phyloP scores from a whole-genome alignment of 2,888 invertebrate genomes.

The Trichogramma dendrolimi region DNA sequence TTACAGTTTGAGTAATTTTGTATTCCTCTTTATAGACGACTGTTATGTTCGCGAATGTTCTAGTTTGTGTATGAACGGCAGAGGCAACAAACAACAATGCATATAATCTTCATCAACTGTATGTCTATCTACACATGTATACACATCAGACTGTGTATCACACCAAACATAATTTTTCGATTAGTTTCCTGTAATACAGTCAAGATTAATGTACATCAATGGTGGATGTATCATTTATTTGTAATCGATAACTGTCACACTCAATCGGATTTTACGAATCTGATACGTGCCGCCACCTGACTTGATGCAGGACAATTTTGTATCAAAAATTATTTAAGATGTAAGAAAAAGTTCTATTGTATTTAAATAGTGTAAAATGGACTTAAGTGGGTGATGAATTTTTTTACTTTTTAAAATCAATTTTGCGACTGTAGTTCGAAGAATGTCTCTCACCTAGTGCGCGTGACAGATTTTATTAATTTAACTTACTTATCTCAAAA shows the following conservation, averaged over 20 bases:
- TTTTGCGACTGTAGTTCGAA: conserved; percentile 51
- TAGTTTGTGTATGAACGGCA: conserved; percentile 18
- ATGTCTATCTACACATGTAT: conserved; percentile 19
- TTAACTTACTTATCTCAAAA: conserved; percentile 25
- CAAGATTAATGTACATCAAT: conserved; percentile 21
- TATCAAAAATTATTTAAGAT: conserved; percentile 51
- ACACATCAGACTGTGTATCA: conserved; percentile 4
- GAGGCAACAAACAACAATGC: conserved; percentile 24
- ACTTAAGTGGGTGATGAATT: conserved; percentile 50
- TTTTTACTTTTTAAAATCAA: conserved; percentile 49
- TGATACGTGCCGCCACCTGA: conserved; percentile 48
- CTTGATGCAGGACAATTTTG: conserved; percentile 49
- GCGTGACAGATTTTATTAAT: conserved; percentile 48
- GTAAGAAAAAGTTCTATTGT: conserved; percentile 51
- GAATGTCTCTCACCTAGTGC: conserved; percentile 52
- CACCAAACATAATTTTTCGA: conserved; percentile 14
- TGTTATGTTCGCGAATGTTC: conserved; percentile 18
- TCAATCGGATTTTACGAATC: conserved; percentile 23
- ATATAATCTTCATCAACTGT: conserved; percentile 22
- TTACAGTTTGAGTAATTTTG: conserved; percentile 19
- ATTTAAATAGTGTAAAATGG: conserved; percentile 54
- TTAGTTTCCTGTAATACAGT: conserved; percentile 16
- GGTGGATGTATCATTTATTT: conserved; percentile 40
- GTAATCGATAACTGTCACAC: conserved; percentile 41
- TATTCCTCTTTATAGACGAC: conserved; percentile 16